Percentiles rank a stretch among this genome's conserved stretches.
Evolutionary conservation across 2,888 invertebrate species (phyloP).

Genomic region (Rhaphigaster nebulosa): DNA sequence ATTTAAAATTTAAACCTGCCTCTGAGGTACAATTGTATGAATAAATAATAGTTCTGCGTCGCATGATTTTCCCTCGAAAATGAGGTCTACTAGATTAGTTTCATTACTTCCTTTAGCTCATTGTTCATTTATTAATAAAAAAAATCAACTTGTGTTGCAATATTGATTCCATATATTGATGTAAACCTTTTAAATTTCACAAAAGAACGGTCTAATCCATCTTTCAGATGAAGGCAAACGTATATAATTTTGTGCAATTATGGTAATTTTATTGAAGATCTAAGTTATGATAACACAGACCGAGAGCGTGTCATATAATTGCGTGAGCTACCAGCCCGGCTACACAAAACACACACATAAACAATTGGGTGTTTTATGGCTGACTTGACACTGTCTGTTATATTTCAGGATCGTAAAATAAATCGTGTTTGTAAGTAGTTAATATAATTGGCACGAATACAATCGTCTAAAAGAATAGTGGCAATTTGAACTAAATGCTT

Average conservation of each 20-base stretch:
- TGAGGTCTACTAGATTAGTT: background rate
- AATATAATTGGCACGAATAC: background rate
- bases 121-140: background rate
- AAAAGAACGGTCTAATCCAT: background rate
- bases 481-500: too few species aligned
- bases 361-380: background rate
- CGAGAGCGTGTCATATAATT: slow-evolving; percentile 30
- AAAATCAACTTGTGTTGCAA: background rate
- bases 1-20: background rate
- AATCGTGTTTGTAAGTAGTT: background rate
- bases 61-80: background rate
- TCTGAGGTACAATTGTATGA: background rate
- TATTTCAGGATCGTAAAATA: background rate
- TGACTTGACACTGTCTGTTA: slow-evolving; percentile 8
- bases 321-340: background rate
- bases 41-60: background rate
- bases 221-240: slow-evolving; percentile 9
- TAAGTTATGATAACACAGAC: background rate
- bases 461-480: background rate
- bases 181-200: background rate
- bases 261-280: slow-evolving; percentile 45
- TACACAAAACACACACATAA: slow-evolving; percentile 22
- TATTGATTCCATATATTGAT: background rate
- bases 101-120: background rate
- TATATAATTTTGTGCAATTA: slow-evolving; percentile 47